Percentiles rank a stretch among this genome's conserved stretches.
Evolutionary conservation across 1,140 invertebrate genomes (phyloP).

Genomic region (Cydia strobilella): DNA sequence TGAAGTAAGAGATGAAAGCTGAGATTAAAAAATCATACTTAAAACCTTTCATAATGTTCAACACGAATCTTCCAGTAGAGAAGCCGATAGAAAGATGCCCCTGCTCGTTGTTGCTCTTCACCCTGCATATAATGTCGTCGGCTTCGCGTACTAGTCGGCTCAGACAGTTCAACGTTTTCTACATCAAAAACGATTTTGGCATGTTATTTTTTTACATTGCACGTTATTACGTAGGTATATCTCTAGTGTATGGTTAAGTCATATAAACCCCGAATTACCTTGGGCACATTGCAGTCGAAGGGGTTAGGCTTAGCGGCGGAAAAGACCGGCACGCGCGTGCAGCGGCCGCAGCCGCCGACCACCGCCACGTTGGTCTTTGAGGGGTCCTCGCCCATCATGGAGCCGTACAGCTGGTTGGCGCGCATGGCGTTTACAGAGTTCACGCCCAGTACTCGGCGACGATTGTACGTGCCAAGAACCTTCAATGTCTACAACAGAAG

Average conservation of each 20-base stretch:
- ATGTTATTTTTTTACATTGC: too few species aligned
- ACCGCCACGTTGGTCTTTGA: constrained; percentile 49
- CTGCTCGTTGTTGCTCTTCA: constrained; percentile 65
- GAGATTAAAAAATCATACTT: not conserved
- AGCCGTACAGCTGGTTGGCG: constrained; percentile 67
- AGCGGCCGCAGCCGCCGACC: constrained; percentile 60
- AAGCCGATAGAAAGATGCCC: constrained; percentile 70
- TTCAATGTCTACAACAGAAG: constrained; percentile 54
- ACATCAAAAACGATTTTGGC: not conserved
- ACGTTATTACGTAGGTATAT: too few species aligned
- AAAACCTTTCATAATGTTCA: constrained; percentile 64
- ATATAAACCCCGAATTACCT: not conserved
- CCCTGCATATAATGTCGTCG: constrained; percentile 67
- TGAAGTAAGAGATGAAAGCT: too few species aligned
- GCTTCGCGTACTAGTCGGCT: constrained; percentile 67
- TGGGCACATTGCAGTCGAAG: not conserved
- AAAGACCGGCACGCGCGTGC: constrained; percentile 69
- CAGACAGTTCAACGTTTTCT: constrained; percentile 46
- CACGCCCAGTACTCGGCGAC: constrained; percentile 60
- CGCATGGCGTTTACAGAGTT: constrained; percentile 70
- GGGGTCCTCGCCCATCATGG: constrained; percentile 57
- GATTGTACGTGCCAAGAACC: constrained; percentile 52
- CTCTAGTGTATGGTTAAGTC: too few species aligned
- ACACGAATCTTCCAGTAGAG: constrained; percentile 61
- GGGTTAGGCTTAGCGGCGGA: constrained; percentile 38